Base-by-base conservation (phyloP, 2,113 vertebrate species). In the Platysternon megacephalum region DNA sequence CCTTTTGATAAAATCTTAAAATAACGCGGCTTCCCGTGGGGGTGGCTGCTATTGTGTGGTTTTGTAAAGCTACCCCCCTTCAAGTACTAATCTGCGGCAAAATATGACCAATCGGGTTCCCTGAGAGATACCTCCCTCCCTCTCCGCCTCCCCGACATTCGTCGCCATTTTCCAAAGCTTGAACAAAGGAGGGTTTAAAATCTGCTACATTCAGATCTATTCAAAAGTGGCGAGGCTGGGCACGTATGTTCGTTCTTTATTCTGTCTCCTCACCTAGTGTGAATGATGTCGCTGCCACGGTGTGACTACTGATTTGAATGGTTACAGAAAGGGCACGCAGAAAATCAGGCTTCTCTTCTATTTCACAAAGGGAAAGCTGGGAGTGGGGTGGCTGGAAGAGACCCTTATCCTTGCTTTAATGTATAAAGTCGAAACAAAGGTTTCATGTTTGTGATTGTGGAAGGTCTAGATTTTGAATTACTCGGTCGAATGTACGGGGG, bases 151-250 rank as follows among this genome's bases (percentile, higher is more conserved):
- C 14, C 35, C 35, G 83, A 89, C 32, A 0, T 74, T 93, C 95
- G 95, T 95, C 89, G 96, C 96, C 96, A 97, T 97, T 96, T 97
- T 97, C 94, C 97, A 11, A 61, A 83, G 61, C 68, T 93, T 84
- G 65, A 29, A 21, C 46, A 58, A 16, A 2, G 82, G 19, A 35
- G 55, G 6, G 19, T 39, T 39, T 72, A 11, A 39, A n/a, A 68
- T n/a, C 32, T 35, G 35, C 61, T n/a, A n/a, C 35, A 3, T 65
- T 65, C 61, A 3, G 35, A 8, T 68, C 4, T 19, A 17, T 8
- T 35, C 17, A 21, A 22, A 72, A 39, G n/a, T 4, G 5, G 16
- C 19, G n/a, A 22, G 65, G 65, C 9, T 39, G n/a, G 19, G 17
- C 3, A 10, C 8, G 5, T 13, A 29, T 12, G 56, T 13, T 61